phyloP scores from a whole-genome alignment of 2,797 vertebrate genomes.

The Epinephelus awoara region DNA sequence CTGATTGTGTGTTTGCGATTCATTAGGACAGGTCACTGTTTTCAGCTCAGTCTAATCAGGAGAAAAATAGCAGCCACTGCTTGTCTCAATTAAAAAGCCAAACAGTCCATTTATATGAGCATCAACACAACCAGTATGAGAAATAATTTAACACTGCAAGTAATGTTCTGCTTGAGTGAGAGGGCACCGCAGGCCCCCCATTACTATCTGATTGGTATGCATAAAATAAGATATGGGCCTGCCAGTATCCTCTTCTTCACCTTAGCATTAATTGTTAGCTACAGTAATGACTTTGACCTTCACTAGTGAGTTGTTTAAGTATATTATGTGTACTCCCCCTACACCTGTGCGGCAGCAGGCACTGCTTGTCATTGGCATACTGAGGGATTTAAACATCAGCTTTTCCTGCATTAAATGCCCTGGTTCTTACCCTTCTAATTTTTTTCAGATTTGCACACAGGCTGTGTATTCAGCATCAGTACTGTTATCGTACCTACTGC shows the following conservation, averaged over 20 bases:
- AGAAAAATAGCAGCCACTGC: conserved; percentile 57
- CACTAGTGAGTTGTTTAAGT: conserved; percentile 60
- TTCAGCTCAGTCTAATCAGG: conserved; percentile 65
- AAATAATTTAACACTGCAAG: conserved; percentile 75
- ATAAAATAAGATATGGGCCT: conserved; percentile 71
- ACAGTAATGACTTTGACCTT: conserved; percentile 83
- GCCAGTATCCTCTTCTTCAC: conserved; percentile 76
- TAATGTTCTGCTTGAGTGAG: conserved; percentile 78
- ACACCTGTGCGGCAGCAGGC: conserved; percentile 52
- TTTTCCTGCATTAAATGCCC: neutral
- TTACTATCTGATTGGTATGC: conserved; percentile 77
- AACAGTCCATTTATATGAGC: conserved; percentile 73
- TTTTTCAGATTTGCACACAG: conserved; percentile 22
- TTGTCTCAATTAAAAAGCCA: conserved; percentile 74
- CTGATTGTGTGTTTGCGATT: conserved; percentile 59
- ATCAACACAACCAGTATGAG: conserved; percentile 69
- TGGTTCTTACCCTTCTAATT: conserved; percentile 19
- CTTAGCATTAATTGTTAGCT: conserved; percentile 77
- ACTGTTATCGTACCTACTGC: neutral
- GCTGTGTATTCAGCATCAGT: neutral
- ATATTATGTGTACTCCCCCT: conserved; percentile 54
- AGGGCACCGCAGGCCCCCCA: conserved; percentile 58
- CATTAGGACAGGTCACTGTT: conserved; percentile 68
- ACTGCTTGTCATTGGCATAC: conserved; percentile 17
- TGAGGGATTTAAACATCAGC: conserved; percentile 35